Conservation (phyloP, 1,140 invertebrate species). For the Mycetomoellerius zeteki region DNA sequence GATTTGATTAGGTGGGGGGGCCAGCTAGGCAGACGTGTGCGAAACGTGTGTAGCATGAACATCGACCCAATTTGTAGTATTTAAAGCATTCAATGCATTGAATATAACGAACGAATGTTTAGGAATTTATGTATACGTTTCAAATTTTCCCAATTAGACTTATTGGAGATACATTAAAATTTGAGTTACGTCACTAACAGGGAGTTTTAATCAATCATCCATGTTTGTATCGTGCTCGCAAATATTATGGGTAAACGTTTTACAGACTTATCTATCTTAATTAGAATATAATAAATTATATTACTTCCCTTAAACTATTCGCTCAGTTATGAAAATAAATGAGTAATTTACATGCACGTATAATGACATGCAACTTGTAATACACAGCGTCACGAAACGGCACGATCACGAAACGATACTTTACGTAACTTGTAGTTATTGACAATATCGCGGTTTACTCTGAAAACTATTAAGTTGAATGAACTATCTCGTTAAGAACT, state of each 20-base stretch:
- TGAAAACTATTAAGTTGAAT: conserved; percentile 32
- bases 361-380: background rate
- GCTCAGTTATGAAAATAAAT: conserved; percentile 34
- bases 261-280: conserved; percentile 17
- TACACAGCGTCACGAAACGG: background rate
- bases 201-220: conserved; percentile 23
- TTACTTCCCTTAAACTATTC: background rate
- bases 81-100: background rate
- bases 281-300: background rate
- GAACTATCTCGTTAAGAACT: conserved; percentile 36
- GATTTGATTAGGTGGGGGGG: too few relatives aligned
- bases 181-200: background rate
- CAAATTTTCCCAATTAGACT: background rate
- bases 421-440: conserved; percentile 20
- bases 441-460: conserved; percentile 32
- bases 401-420: conserved; percentile 24
- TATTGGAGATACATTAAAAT: background rate
- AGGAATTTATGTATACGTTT: background rate
- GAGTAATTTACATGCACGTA: background rate
- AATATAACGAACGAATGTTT: background rate
- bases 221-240: background rate
- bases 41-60: background rate
- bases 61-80: background rate
- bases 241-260: background rate
- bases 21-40: too few relatives aligned